A percentile compares a stretch with the other conserved stretches of the same genome.
These are phyloP conservation scores for Callionymus lyra DNA, from an alignment of 2,113 vertebrate species.

Conservation along the genomic window DNA sequence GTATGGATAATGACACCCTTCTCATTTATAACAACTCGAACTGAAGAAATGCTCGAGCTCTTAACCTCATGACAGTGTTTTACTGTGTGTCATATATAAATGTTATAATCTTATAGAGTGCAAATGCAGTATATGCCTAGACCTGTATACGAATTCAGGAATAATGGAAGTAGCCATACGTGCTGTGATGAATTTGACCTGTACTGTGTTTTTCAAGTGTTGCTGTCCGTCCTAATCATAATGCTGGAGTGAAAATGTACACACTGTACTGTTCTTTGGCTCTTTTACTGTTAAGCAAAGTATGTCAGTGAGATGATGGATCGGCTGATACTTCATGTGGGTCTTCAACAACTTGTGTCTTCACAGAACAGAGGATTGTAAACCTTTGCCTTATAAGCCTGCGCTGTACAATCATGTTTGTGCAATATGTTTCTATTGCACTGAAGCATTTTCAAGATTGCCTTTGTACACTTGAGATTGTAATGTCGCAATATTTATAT, in stretches of 20 bases:
- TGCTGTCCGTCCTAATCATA: constrained; percentile 29
- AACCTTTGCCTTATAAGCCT: constrained; percentile 45
- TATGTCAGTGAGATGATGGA: background rate
- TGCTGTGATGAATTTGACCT: constrained; percentile 17
- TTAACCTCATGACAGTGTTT: background rate
- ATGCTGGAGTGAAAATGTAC: constrained; percentile 45
- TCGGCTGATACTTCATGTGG: constrained; percentile 1
- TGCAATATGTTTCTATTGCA: constrained; percentile 46
- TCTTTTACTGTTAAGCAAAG: background rate
- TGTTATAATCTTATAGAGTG: constrained; percentile 12
- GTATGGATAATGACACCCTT: background rate
- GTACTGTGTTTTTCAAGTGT: constrained; percentile 24
- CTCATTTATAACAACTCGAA: no score
- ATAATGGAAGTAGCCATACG: constrained; percentile 37
- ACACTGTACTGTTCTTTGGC: constrained; percentile 16
- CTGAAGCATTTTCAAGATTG: constrained; percentile 34
- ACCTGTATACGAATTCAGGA: constrained; percentile 30
- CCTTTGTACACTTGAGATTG: constrained; percentile 52
- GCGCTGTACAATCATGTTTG: constrained; percentile 41
- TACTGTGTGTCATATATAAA: constrained; percentile 1
- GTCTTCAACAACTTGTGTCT: constrained; percentile 20
- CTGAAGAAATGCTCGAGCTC: background rate
- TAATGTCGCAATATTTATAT: constrained; percentile 31
- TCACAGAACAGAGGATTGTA: constrained; percentile 22
- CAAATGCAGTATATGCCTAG: constrained; percentile 34